Base-by-base conservation (phyloP, 2,888 invertebrate genomes). In the Chymomyza amoena region DNA sequence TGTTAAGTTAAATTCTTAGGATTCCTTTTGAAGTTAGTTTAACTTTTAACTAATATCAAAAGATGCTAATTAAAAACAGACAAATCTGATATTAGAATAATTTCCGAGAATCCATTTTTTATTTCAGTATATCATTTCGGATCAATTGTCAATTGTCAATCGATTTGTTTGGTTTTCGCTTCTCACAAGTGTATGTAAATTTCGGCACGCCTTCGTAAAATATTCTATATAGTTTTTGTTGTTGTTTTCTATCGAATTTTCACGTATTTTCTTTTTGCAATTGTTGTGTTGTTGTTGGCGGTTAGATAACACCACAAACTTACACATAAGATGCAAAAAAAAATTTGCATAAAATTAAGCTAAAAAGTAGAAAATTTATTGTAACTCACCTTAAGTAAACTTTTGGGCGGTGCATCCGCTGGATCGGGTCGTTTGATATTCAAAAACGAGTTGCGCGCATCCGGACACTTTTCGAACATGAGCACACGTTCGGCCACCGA, bases 401-500 rank as follows among this genome's bases (percentile, higher is more conserved):
- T 81, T 77, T 86, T 90, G 61, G 90, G 90, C 69, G 90, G 84
- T 69, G 89, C 68, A 63, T 90, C 90, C 36, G 69, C 72, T 56
- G 69, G 69, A 70, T 88, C 85, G 6, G 90, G 90, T 13, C 90
- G 87, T 91, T 92, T 91, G 93, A 94, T 93, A 92, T 93, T 76
- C 92, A 92, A 89, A 81, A 85, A 86, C 77, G 93, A 92, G 68
- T 82, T 86, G 84, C 94, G 93, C 28, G 89, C 96, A 89, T 96
- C 96, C 51, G 97, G 97, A 88, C 97, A 97, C 91, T 96, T 95
- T 92, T 97, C 97, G 90, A 97, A 97, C 92, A 97, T 96, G 76
- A 97, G 93, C 75, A 97, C 97, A 61, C 97, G 93, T 90, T 97
- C 97, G 28, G 97, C 97, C 3, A 97, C 97, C 6, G 97, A 97